Conservation (phyloP, 2,888 invertebrate genomes). For the Thera britannica region DNA sequence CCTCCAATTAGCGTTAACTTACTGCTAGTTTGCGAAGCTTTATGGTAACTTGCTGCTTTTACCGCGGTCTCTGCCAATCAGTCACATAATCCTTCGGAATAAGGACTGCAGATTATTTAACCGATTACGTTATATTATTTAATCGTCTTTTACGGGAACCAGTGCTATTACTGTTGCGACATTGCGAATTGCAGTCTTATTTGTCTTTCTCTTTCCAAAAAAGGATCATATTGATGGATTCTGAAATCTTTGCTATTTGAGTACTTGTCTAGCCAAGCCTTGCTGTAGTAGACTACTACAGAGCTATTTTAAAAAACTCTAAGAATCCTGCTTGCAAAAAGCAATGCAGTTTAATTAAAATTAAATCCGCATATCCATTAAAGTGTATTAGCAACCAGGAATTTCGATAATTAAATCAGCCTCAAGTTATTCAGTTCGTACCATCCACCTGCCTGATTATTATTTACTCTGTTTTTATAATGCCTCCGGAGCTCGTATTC, state of each 20-base stretch:
- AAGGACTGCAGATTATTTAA: constrained; percentile 18
- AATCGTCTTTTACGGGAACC: constrained; percentile 19
- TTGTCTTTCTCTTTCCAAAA: neutral
- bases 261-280: neutral
- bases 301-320: neutral
- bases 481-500: constrained; percentile 24
- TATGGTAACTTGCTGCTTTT: neutral
- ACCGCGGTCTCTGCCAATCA: constrained; percentile 11
- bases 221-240: too few relatives aligned
- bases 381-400: constrained; percentile 17
- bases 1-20: neutral
- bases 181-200: constrained; percentile 1
- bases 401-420: constrained; percentile 20
- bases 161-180: constrained; percentile 7
- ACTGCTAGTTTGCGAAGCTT: neutral
- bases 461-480: constrained; percentile 37
- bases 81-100: constrained; percentile 16
- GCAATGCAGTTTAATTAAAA: constrained; percentile 9
- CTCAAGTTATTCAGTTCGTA: constrained; percentile 33
- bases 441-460: constrained; percentile 37
- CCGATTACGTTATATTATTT: constrained; percentile 22
- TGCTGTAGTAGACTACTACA: neutral
- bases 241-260: neutral
- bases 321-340: constrained; percentile 6
- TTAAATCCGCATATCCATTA: constrained; percentile 1